phyloP scores from a whole-genome alignment of 2,888 invertebrate species.

The Trisateles emortualis region DNA sequence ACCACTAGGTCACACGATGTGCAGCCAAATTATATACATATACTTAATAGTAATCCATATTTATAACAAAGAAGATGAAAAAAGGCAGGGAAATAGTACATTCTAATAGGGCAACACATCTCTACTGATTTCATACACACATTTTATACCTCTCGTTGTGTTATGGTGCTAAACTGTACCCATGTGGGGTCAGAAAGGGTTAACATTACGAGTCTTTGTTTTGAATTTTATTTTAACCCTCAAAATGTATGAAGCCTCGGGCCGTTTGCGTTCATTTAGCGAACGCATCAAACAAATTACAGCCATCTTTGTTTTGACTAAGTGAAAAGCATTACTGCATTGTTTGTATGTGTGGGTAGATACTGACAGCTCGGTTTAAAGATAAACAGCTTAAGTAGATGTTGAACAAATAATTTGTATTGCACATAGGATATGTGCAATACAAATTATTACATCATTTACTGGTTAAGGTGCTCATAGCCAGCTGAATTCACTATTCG shows the following conservation, averaged over 20 bases:
- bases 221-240: constrained; percentile 73
- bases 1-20: no score
- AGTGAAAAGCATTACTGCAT: constrained; percentile 40
- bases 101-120: constrained; percentile 26
- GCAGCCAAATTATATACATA: no score
- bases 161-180: constrained; percentile 62
- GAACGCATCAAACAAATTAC: constrained; percentile 56
- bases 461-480: no score
- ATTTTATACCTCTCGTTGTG: constrained; percentile 55
- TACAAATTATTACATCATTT: no score
- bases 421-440: no score
- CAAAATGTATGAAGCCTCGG: constrained; percentile 58
- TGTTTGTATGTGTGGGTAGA: constrained; percentile 41
- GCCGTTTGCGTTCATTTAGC: constrained; percentile 63
- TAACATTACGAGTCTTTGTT: constrained; percentile 75
- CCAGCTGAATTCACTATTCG: no score
- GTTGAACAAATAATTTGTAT: constrained; percentile 36
- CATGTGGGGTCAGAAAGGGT: constrained; percentile 70
- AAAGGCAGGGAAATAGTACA: neutral
- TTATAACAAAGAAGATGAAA: no score
- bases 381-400: constrained; percentile 30
- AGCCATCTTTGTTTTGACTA: constrained; percentile 65
- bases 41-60: no score
- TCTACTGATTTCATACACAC: constrained; percentile 47
- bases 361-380: constrained; percentile 36